Percentiles rank a stretch among this genome's conserved stretches.
Conservation (phyloP, 2,888 invertebrate genomes). For the Coelinius sp. region DNA sequence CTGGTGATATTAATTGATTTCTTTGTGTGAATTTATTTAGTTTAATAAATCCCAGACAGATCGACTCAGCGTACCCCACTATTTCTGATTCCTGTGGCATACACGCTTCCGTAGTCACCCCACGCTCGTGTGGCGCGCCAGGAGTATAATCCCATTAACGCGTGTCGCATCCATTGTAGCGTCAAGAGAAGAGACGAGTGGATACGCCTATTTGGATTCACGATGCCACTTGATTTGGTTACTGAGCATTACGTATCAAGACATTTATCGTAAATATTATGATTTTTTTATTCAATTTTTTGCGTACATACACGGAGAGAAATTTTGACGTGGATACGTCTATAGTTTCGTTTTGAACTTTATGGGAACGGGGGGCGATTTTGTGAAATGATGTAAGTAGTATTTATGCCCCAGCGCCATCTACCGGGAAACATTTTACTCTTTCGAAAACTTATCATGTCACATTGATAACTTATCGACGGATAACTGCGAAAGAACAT, state of each 20-base stretch:
- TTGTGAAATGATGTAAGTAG: too few species aligned
- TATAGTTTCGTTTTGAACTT: too few species aligned
- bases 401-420: too few species aligned
- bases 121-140: constrained; percentile 22
- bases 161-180: constrained; percentile 59
- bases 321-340: too few species aligned
- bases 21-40: constrained; percentile 7
- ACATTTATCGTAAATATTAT: constrained; percentile 13
- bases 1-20: neutral
- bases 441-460: too few species aligned
- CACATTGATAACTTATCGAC: too few species aligned
- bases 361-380: too few species aligned
- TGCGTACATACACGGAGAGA: neutral
- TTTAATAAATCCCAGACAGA: constrained; percentile 4
- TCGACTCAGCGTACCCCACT: constrained; percentile 45
- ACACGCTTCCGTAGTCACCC: constrained; percentile 38
- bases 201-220: constrained; percentile 37
- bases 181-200: constrained; percentile 49
- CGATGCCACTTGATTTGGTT: constrained; percentile 35
- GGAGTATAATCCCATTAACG: constrained; percentile 62
- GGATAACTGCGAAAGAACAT: too few species aligned
- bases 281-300: neutral
- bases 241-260: constrained; percentile 23
- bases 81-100: constrained; percentile 40
- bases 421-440: too few species aligned